Percentiles rank a stretch among this genome's conserved stretches.
Evolutionary conservation across 2,888 invertebrate genomes (phyloP).

Genomic region (Ormyrus nitidulus): DNA sequence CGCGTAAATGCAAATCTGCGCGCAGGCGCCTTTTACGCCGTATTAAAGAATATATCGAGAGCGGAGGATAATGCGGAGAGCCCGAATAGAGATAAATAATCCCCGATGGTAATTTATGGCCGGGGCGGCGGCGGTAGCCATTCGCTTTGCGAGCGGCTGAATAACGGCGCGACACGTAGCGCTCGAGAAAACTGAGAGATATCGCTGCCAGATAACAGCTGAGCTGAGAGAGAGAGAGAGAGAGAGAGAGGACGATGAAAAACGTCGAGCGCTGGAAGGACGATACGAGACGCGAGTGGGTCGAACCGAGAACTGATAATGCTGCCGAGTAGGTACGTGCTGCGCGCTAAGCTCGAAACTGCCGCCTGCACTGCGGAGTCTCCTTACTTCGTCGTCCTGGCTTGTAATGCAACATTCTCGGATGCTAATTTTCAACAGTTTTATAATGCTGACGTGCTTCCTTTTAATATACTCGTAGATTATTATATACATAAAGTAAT

Average conservation of each 20-base stretch:
- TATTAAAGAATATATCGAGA: constrained; percentile 17
- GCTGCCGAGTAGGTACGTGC: not conserved
- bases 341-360: not conserved
- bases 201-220: constrained; percentile 28
- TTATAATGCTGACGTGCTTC: no score
- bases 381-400: not conserved
- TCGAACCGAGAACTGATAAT: constrained; percentile 5
- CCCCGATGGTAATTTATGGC: constrained; percentile 47
- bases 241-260: not conserved
- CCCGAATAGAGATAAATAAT: constrained; percentile 52
- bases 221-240: constrained; percentile 11
- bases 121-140: constrained; percentile 6
- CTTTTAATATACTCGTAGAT: no score
- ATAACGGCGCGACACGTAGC: constrained; percentile 29
- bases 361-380: not conserved
- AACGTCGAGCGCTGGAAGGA: not conserved
- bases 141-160: constrained; percentile 8
- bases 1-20: constrained; percentile 32
- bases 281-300: not conserved
- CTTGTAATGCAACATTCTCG: not conserved
- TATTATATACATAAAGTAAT: no score
- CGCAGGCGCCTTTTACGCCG: not conserved
- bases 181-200: constrained; percentile 37
- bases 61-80: constrained; percentile 9
- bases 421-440: no score